Percentiles rank a stretch among this genome's conserved stretches.
These are phyloP conservation scores for Cheiracanthium punctorium DNA, from an alignment of 2,888 invertebrate genomes.

Conservation along the genomic window DNA sequence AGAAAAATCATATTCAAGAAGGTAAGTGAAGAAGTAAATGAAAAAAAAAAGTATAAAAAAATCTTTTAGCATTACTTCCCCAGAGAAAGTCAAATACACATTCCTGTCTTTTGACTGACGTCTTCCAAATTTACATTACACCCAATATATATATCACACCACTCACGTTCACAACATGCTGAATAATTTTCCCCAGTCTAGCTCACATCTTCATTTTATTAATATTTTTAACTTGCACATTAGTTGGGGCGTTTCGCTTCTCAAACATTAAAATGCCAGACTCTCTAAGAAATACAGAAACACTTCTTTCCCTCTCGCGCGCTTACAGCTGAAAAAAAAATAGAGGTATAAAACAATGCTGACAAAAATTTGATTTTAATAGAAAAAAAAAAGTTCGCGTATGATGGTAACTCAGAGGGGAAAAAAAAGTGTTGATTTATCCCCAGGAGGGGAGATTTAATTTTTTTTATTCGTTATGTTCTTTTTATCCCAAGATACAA, in stretches of 20 bases:
- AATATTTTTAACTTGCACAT: conserved; percentile 13
- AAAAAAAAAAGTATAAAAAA: too few relatives aligned
- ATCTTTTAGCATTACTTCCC: too few relatives aligned
- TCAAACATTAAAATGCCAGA: conserved; percentile 66
- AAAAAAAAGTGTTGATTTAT: conserved; percentile 65
- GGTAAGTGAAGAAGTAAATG: too few relatives aligned
- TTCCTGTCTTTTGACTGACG: conserved; percentile 21
- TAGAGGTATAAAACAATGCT: too few relatives aligned
- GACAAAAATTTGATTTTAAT: conserved; percentile 70
- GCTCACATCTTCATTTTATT: conserved; percentile 17
- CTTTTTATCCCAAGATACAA: conserved; percentile 37
- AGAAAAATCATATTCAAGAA: too few relatives aligned
- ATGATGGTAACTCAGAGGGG: background rate
- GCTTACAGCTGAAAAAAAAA: conserved; percentile 2
- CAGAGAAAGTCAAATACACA: background rate
- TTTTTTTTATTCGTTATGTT: conserved; percentile 2
- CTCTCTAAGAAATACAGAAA: conserved; percentile 53
- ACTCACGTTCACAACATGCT: conserved; percentile 53
- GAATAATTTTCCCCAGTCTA: conserved; percentile 54
- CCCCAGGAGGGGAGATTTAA: conserved; percentile 21
- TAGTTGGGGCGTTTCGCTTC: conserved; percentile 36
- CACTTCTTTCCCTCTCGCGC: background rate
- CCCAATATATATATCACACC: conserved; percentile 43
- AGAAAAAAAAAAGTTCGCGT: conserved; percentile 53
- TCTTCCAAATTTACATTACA: conserved; percentile 52